Evolutionary conservation across 64 coral and sea anemone genomes (phyloP).

Genomic region (Cladopsammia gracilis): DNA sequence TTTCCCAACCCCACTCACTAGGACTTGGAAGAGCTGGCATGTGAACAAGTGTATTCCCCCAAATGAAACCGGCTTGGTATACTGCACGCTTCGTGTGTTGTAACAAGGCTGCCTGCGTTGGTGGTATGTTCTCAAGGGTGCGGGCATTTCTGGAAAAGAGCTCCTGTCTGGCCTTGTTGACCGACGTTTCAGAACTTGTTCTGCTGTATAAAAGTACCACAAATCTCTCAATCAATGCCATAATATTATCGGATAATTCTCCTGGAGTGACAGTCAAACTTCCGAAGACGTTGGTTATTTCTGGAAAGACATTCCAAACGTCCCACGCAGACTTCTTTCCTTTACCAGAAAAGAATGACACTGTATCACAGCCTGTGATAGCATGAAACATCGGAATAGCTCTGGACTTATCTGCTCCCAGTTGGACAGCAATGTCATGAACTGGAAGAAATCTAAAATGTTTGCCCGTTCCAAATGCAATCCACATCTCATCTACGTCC

Average conservation of each 20-base stretch:
- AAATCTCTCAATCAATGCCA: conserved; percentile 29
- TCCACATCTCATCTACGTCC: conserved; percentile 1
- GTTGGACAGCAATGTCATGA: not conserved
- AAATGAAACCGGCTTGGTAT: no score
- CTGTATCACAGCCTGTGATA: conserved; percentile 61
- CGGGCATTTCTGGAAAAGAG: conserved; percentile 25
- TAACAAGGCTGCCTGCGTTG: not conserved
- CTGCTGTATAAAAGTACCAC: conserved; percentile 18
- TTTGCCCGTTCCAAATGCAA: conserved; percentile 9
- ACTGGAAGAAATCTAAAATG: not conserved
- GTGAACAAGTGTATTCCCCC: no score
- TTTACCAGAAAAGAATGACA: conserved; percentile 26
- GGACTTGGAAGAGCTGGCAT: no score
- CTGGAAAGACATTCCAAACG: conserved; percentile 40
- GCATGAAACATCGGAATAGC: conserved; percentile 23
- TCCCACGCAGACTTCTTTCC: conserved; percentile 59
- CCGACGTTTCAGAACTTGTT: not conserved
- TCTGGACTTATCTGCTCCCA: not conserved
- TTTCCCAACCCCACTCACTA: no score
- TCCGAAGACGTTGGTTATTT: not conserved
- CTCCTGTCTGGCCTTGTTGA: not conserved
- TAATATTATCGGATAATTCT: not conserved
- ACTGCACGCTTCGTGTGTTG: no score
- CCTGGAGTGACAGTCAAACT: not conserved
- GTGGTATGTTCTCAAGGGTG: conserved; percentile 24